These are phyloP conservation scores for Pluvialis apricaria DNA, from an alignment of 2,113 vertebrate species.

Conservation along the genomic window DNA sequence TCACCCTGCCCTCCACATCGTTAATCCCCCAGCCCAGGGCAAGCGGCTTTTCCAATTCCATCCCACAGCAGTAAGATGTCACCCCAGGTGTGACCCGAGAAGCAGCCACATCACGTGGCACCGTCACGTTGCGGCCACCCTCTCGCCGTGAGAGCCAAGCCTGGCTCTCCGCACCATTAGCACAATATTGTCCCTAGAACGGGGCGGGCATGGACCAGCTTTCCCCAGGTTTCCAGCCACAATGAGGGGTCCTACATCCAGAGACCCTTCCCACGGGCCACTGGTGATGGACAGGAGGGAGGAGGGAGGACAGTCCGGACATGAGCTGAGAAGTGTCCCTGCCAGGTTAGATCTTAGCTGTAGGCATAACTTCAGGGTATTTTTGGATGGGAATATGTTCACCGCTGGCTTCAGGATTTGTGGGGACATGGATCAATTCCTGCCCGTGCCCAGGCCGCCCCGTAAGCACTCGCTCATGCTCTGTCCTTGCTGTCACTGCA, in stretches of 20 bases:
- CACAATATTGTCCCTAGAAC: rapidly evolving
- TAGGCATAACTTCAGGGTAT: background rate
- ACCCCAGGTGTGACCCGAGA: background rate
- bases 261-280: rapidly evolving
- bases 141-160: background rate
- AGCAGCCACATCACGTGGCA: background rate
- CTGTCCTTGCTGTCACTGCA: background rate
- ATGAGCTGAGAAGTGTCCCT: background rate
- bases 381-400: background rate
- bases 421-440: background rate
- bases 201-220: background rate
- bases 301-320: background rate
- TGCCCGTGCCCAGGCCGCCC: background rate
- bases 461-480: background rate
- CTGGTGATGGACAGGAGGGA: background rate
- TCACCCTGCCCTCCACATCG: background rate
- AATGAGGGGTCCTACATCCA: rapidly evolving
- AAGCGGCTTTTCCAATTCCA: background rate
- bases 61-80: background rate
- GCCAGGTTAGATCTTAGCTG: background rate
- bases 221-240: background rate
- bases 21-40: background rate
- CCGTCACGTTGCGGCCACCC: rapidly evolving
- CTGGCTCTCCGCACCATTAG: rapidly evolving
- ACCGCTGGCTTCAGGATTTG: background rate